These are phyloP conservation scores for Brenthis daphne DNA, from an alignment of 2,888 invertebrate species.

Conservation along the genomic window DNA sequence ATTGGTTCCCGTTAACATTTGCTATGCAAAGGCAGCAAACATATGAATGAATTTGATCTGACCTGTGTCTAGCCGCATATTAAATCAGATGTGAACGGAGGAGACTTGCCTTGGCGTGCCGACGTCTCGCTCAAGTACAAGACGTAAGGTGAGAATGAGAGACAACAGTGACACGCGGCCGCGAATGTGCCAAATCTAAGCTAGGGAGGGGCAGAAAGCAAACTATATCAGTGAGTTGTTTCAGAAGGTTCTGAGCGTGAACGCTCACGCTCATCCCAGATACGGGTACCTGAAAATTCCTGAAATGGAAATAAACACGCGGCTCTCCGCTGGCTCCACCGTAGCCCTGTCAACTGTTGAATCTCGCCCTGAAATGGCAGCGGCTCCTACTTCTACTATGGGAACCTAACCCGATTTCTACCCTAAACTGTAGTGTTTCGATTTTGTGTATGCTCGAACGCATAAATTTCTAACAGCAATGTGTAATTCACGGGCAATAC, in stretches of 20 bases:
- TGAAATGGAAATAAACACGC: conserved; percentile 78
- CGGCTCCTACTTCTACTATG: conserved; percentile 64
- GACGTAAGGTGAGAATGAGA: conserved; percentile 83
- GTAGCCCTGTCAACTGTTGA: conserved; percentile 81
- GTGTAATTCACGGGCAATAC: not conserved
- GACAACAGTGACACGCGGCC: conserved; percentile 83
- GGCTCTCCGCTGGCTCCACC: conserved; percentile 77
- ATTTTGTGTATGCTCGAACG: conserved; percentile 14
- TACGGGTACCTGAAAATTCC: conserved; percentile 79
- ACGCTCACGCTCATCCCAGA: conserved; percentile 69
- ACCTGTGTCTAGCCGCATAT: conserved; percentile 77
- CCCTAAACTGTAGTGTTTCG: conserved; percentile 4
- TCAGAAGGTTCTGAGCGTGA: conserved; percentile 68
- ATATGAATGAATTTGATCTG: conserved; percentile 72
- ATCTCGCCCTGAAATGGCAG: conserved; percentile 78
- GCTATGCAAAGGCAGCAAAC: conserved; percentile 67
- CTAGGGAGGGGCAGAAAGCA: conserved; percentile 84
- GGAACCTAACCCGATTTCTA: conserved; percentile 47
- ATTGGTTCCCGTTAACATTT: conserved; percentile 55
- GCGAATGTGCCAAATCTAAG: conserved; percentile 83
- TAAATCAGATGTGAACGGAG: conserved; percentile 77
- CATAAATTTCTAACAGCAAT: conserved; percentile 5
- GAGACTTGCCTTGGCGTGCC: conserved; percentile 82
- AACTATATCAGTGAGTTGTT: conserved; percentile 81
- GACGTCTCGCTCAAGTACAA: conserved; percentile 82